These are phyloP conservation scores for Mythimna lalbum DNA, from an alignment of 2,888 invertebrate species.

Conservation along the genomic window DNA sequence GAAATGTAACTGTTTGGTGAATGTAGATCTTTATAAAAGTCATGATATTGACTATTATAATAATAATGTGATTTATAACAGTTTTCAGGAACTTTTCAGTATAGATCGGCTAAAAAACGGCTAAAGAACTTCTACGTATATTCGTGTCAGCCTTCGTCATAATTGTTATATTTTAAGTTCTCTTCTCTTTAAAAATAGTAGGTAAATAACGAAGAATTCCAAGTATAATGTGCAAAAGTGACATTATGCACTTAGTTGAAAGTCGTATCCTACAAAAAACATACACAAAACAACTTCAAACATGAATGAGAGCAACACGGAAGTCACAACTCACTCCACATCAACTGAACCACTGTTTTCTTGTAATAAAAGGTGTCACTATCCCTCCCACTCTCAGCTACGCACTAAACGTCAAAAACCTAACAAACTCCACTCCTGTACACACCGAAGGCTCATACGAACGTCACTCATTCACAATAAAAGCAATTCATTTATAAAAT, in stretches of 20 bases:
- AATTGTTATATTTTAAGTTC: too few relatives aligned
- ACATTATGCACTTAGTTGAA: constrained; percentile 54
- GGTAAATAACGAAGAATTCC: background rate
- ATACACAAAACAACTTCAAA: constrained; percentile 49
- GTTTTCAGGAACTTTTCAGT: background rate
- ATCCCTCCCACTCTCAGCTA: constrained; percentile 44
- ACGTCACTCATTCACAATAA: constrained; percentile 71
- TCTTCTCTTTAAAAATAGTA: background rate
- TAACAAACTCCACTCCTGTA: constrained; percentile 50
- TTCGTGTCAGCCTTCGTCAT: too few relatives aligned
- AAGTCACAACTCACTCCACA: constrained; percentile 65
- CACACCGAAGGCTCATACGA: constrained; percentile 64
- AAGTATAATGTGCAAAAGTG: constrained; percentile 1
- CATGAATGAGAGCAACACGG: constrained; percentile 51
- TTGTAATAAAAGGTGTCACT: constrained; percentile 57
- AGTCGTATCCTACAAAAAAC: constrained; percentile 23
- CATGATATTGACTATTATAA: background rate
- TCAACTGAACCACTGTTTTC: constrained; percentile 60
- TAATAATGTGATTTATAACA: background rate
- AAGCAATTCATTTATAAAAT: constrained; percentile 71
- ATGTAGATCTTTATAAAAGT: background rate
- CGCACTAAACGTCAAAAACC: constrained; percentile 52
- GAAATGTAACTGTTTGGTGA: constrained; percentile 26
- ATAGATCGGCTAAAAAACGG: background rate
- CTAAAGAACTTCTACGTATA: too few relatives aligned